Evolutionary conservation across 2,888 invertebrate species (phyloP).

Genomic region (Eupithecia subfuscata): DNA sequence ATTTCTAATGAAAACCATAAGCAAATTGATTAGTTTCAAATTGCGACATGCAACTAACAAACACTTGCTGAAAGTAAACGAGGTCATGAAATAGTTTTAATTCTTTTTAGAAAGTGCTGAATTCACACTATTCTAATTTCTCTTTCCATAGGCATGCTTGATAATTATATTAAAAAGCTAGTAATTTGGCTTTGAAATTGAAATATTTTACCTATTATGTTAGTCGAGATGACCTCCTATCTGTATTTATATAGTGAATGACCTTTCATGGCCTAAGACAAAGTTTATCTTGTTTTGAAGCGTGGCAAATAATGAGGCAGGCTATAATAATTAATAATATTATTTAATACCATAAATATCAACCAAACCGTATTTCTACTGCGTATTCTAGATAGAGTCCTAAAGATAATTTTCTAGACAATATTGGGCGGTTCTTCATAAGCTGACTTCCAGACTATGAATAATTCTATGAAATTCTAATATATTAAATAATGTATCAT

Average conservation of each 20-base stretch:
- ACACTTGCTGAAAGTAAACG: neutral
- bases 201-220: neutral
- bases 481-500: too few relatives aligned
- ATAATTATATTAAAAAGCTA: neutral
- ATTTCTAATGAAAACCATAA: neutral
- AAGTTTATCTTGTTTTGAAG: constrained; percentile 3
- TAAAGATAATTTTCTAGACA: neutral
- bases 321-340: neutral
- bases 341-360: too few relatives aligned
- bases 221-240: neutral
- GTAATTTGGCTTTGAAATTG: neutral
- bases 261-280: constrained; percentile 2
- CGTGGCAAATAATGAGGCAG: neutral
- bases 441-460: too few relatives aligned
- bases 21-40: neutral
- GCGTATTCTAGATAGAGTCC: neutral
- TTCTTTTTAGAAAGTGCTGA: neutral
- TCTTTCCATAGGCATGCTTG: neutral
- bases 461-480: too few relatives aligned
- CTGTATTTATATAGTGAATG: neutral
- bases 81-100: constrained; percentile 2
- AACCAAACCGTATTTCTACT: neutral
- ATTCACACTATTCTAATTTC: neutral
- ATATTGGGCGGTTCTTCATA: neutral
- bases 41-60: neutral